Conservation (phyloP, 1,140 invertebrate genomes). For the Nephila pilipes region DNA sequence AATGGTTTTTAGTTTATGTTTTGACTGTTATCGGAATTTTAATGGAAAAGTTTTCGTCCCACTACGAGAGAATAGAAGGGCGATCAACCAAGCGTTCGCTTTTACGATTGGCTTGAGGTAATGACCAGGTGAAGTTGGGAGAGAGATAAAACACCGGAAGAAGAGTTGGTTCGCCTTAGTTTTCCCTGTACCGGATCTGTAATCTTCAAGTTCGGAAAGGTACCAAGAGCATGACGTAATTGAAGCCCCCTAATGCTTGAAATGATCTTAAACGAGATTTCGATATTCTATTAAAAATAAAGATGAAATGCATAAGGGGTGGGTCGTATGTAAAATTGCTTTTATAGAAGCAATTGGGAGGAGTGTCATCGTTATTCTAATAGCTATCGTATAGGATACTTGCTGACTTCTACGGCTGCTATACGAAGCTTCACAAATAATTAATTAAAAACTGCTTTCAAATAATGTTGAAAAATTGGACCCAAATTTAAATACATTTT, state of each 20-base stretch:
- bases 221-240: not conserved
- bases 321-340: too few relatives aligned
- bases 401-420: too few relatives aligned
- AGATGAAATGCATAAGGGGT: not conserved
- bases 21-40: slow-evolving; percentile 71
- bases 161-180: not conserved
- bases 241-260: not conserved
- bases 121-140: slow-evolving; percentile 41
- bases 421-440: too few relatives aligned
- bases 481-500: too few relatives aligned
- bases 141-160: slow-evolving; percentile 21
- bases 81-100: slow-evolving; percentile 57
- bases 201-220: not conserved
- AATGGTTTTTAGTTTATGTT: slow-evolving; percentile 67
- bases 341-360: too few relatives aligned
- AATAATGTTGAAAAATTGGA: too few relatives aligned
- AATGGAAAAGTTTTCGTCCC: slow-evolving; percentile 60
- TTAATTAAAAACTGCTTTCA: too few relatives aligned
- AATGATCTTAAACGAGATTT: not conserved
- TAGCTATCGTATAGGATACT: too few relatives aligned
- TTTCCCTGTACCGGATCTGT: not conserved
- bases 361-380: too few relatives aligned
- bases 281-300: not conserved
- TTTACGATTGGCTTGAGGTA: slow-evolving; percentile 61
- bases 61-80: slow-evolving; percentile 19